A percentile compares a stretch with the other conserved stretches of the same genome.
These are phyloP conservation scores for Ginglymostoma cirratum DNA, from an alignment of 2,113 vertebrate genomes.

Conservation along the genomic window DNA sequence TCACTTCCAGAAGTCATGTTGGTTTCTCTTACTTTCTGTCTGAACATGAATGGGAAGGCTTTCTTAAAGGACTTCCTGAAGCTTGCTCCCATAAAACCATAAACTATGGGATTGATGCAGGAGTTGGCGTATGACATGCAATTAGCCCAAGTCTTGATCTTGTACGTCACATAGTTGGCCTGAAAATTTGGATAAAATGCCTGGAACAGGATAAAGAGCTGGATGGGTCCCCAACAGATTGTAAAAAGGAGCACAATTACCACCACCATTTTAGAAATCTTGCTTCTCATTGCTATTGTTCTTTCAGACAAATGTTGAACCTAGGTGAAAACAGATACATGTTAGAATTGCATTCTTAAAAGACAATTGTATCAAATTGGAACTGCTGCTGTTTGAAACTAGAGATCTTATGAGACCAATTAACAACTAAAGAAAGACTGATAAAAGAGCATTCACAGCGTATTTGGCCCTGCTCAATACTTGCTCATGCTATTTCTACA, in stretches of 20 bases:
- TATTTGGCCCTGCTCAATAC: neutral
- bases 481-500: neutral
- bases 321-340: constrained; percentile 46
- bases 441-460: neutral
- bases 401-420: neutral
- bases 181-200: constrained; percentile 63
- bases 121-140: constrained; percentile 77
- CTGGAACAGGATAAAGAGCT: constrained; percentile 70
- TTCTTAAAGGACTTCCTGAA: constrained; percentile 61
- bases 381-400: neutral
- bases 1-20: constrained; percentile 28
- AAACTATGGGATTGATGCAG: constrained; percentile 69
- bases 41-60: constrained; percentile 34
- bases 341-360: neutral
- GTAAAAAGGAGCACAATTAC: constrained; percentile 73
- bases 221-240: constrained; percentile 77
- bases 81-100: constrained; percentile 69
- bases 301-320: constrained; percentile 71
- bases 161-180: constrained; percentile 62
- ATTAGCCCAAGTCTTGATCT: constrained; percentile 74
- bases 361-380: neutral
- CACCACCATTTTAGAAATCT: constrained; percentile 76
- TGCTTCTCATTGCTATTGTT: constrained; percentile 66
- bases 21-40: constrained; percentile 26
- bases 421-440: neutral